These are phyloP conservation scores for Tenualosa ilisha DNA, from an alignment of 2,797 vertebrate genomes.

Conservation along the genomic window DNA sequence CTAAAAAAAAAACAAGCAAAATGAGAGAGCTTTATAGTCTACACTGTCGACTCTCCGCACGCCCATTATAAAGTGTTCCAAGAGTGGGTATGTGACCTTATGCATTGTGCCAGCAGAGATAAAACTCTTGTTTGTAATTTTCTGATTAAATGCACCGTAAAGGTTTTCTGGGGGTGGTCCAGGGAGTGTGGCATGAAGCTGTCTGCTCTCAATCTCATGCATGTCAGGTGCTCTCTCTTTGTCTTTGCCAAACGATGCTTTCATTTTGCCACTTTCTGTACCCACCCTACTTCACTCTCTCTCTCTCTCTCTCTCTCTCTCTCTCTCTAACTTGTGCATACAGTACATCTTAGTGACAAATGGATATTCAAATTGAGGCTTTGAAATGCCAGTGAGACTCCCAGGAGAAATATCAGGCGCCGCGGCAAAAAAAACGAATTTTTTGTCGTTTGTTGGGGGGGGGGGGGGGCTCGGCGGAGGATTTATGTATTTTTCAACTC, in stretches of 20 bases:
- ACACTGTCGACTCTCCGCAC: background rate
- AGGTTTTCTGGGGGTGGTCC: conserved; percentile 10
- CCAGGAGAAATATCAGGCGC: conserved; percentile 44
- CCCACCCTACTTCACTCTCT: background rate
- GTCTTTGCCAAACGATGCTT: background rate
- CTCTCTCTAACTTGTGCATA: conserved; percentile 31
- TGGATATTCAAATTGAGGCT: conserved; percentile 51
- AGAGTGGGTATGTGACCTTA: conserved; percentile 5
- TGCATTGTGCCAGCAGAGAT: background rate
- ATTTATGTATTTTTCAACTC: conserved; percentile 16
- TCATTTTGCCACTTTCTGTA: background rate
- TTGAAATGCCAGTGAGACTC: conserved; percentile 40
- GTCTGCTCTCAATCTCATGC: background rate
- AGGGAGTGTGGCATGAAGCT: background rate
- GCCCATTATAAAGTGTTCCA: background rate
- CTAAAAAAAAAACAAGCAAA: background rate
- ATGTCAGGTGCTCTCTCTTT: background rate
- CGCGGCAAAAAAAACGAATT: conserved; percentile 48
- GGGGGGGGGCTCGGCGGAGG: conserved; percentile 29
- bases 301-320: conserved; percentile 26
- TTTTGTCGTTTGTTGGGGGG: conserved; percentile 34
- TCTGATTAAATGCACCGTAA: background rate
- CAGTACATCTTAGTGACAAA: conserved; percentile 45
- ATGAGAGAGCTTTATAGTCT: background rate
- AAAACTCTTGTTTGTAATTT: background rate